These are phyloP conservation scores for Tupaia tana DNA, from an alignment of 2,113 vertebrate species.

Conservation along the genomic window DNA sequence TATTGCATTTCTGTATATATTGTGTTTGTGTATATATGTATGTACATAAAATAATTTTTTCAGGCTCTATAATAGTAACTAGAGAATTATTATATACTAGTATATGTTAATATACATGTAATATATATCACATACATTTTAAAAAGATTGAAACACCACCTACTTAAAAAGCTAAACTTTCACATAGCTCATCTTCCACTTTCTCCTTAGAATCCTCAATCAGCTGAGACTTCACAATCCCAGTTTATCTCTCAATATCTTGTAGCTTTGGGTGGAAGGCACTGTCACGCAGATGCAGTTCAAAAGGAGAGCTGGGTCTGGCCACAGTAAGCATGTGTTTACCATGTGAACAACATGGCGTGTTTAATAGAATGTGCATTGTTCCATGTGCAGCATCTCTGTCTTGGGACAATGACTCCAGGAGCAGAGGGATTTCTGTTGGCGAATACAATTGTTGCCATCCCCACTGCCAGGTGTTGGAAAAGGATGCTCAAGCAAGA, in stretches of 20 bases:
- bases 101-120: neutral
- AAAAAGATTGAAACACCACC: neutral
- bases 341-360: accelerated
- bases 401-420: neutral
- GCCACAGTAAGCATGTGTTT: neutral
- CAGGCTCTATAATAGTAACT: neutral
- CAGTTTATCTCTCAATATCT: too few relatives aligned
- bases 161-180: neutral
- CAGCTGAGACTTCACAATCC: neutral
- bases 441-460: accelerated
- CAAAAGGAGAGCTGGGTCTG: neutral
- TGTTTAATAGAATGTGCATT: accelerated
- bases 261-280: neutral
- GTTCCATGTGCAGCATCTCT: neutral
- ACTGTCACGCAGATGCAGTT: neutral
- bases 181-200: neutral
- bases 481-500: neutral
- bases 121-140: neutral
- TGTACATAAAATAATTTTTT: neutral
- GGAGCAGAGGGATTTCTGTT: neutral
- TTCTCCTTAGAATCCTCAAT: neutral
- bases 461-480: neutral
- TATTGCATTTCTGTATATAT: too few relatives aligned
- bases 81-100: neutral
- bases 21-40: neutral